Base-by-base conservation (phyloP, 2,797 vertebrate species). In the Spea hammondii region DNA sequence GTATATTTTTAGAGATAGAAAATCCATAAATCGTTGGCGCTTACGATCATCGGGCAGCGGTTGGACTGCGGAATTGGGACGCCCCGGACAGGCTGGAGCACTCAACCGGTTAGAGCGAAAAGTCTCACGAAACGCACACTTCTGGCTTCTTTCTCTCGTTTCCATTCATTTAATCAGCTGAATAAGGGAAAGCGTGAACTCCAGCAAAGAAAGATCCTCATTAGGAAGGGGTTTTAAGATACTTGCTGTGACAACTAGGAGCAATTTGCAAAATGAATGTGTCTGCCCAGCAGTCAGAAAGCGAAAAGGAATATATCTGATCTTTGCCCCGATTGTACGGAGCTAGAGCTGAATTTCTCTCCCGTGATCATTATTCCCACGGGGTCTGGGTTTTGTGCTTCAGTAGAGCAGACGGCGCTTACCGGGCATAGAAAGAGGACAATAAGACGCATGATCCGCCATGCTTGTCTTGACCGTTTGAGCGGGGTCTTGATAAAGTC, bases 151-250 rank as follows among this genome's bases (percentile, higher is more conserved):
- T 5, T 12, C 10, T 1, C 5, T 8, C 57, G 5, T 59, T 59
- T 64, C 60, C 17, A n/a, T 67, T 67, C 65, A 13, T 48, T 67
- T 67, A 5, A 49, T 67, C 48, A 59, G 54, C 44, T 72, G 32
- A 57, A 72, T 32, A 72, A 57, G 32, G 53, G 44, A 47, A 72
- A 72, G 12, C 14, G 45, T 44, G 71, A 73, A 73, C 71, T 73
- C 4, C 6, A 5, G 57, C 6, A 45, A 49, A 13, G 7, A 32
- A 49, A 49, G 54, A 62, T 57, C 71, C 71, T 73, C 71, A 73
- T 73, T 73, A 73, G 55, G 9, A 73, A 60, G 49, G 67, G 67
- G 6, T 10, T 70, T 70, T 70, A 32, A 51, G 4, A 53, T 53
- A 11, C 49, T 51, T 53, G 49, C 48, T 53, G 67, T 70, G 67